Evolutionary conservation across 2,888 invertebrate species (phyloP), one percentile per base, ranked within the genome.

Genomic region (Orchesellides sinensis): DNA sequence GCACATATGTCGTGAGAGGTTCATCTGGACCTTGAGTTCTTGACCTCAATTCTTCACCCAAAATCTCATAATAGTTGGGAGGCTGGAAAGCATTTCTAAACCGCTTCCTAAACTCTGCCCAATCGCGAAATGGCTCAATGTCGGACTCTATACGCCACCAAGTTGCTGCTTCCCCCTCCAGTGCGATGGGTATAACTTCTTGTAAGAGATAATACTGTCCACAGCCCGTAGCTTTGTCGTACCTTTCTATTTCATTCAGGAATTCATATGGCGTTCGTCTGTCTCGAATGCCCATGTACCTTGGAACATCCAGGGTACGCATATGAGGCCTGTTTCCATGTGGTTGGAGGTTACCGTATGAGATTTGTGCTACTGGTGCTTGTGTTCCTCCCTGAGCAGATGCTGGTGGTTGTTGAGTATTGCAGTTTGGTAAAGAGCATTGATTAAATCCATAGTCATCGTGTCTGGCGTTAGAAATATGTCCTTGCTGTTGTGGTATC

Each of bases 51-150:
- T 73, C 73, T 8, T 19, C 1, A 2, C 12, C 1, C 3, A 73
- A 29, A 12, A 29, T 12, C 2, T 70, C 56, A 32, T 70, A 35
- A 40, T 70, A 70, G 21, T 56, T 56, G 21, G 14, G n/a, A 0
- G 61, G 27, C 25, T 73, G 73, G 27, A 70, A 70, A 12, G 35
- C 40, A 6, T 54, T n/a, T 2, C 69, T 17, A 21, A 19, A 89
- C 88, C 0, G 90, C 89, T 8, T 90, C 88, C 61, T 12, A 45
- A 72, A 61, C 5, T 72, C 47, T 4, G 0, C 19, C 72, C 72
- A 72, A n/a, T 2, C 8, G 21, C 12, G 0, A 54, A 54, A 19
- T 56, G 72, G 61, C 6, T 72, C 61, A 4, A 45, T 47, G 1
- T 4, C 4, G 6, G 1, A 14, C 21, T 70, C 70, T 6, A 70